These are phyloP conservation scores for Cottus gobio DNA, from an alignment of 2,113 vertebrate species.

Conservation along the genomic window DNA sequence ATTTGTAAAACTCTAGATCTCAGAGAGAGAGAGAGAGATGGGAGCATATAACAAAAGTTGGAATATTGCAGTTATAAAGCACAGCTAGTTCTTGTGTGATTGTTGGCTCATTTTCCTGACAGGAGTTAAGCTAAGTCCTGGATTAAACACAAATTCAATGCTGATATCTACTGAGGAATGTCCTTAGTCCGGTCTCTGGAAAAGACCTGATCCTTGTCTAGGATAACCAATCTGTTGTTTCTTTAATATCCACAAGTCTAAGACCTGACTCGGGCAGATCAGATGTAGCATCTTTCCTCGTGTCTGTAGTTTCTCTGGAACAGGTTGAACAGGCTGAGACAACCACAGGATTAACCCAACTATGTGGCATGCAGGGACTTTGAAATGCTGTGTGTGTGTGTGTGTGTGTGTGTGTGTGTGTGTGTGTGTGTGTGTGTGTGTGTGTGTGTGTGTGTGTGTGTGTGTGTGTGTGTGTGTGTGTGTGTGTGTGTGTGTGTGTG, in stretches of 20 bases:
- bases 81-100: not conserved
- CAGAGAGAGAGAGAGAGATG: no score
- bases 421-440: slow-evolving; percentile 4
- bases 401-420: slow-evolving; percentile 10
- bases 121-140: not conserved
- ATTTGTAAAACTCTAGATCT: no score
- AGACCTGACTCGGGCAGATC: slow-evolving; percentile 2
- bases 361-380: slow-evolving; percentile 58
- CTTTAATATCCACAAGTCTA: not conserved
- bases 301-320: slow-evolving; percentile 43
- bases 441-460: slow-evolving; percentile 26
- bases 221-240: slow-evolving; percentile 9
- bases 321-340: slow-evolving; percentile 71
- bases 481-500: slow-evolving; percentile 16
- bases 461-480: slow-evolving; percentile 3
- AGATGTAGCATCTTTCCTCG: slow-evolving; percentile 42
- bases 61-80: not conserved
- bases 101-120: not conserved
- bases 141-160: slow-evolving; percentile 3
- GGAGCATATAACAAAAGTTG: not conserved
- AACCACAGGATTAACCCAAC: slow-evolving; percentile 57
- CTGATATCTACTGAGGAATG: slow-evolving; percentile 2
- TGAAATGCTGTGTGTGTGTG: slow-evolving; percentile 52
- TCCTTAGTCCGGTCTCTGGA: not conserved
- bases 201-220: slow-evolving; percentile 21